Base-by-base conservation (phyloP, 1,140 invertebrate genomes). In the Hesperophylax magnus region DNA sequence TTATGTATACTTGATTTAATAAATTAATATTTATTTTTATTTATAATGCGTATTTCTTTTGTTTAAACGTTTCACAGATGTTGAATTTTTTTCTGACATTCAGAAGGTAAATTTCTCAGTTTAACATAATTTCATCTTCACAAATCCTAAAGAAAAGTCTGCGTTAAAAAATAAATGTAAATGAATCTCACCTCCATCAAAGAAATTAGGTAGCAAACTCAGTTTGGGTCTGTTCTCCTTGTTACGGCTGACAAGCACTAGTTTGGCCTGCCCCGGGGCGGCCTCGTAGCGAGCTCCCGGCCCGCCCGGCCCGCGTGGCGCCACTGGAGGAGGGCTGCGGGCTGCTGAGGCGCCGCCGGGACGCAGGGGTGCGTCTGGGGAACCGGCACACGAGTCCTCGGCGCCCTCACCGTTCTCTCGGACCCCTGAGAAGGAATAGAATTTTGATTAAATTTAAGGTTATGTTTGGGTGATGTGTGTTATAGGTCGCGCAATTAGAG, bases 181-280 rank as follows among this genome's bases (percentile, higher is more conserved):
- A 34, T 53, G 22, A 72, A 27, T 31, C 11, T 31, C 8, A 61
- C 56, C 75, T 65, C 76, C 76, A 65, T 84, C 80, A 63, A 79
- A 84, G 61, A 80, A 81, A 34, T 78, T 75, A 0, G 82, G 76
- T n/a, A 81, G 53, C 0, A 84, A 67, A 27, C 77, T 54, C 47
- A 84, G 74, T 53, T 84, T 84, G 39, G 82, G 82, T 22, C 82
- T 81, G 27, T 69, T 22, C 14, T 77, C 77, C 67, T 81, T 84
- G 34, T 53, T 65, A 14, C 61, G 20, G 34, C 18, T 65, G 60
- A 78, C 60, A 17, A 78, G 18, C 18, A 78, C 34, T 0, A 65
- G 20, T 47, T 78, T 78, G 76, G 60, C 34, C 39, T 58, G 52
- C 67, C 72, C 47, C 20, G 52, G 71, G 52, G 52, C 11, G 52